Percentiles rank a stretch among this genome's conserved stretches.
Conservation (phyloP, 1,140 invertebrate species). For the Whitmania pigra region DNA sequence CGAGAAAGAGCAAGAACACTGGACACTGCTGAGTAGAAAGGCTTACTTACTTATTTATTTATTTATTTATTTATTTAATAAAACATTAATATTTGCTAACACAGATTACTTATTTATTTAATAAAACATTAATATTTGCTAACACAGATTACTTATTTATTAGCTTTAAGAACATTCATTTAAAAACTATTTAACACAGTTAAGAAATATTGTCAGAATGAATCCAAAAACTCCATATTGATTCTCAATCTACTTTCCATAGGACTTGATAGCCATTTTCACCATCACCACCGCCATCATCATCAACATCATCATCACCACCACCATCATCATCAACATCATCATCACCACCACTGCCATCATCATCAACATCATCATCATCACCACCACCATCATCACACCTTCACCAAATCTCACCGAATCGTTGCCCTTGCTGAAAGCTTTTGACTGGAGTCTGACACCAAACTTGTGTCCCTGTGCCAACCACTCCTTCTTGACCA, state of each 20-base stretch:
- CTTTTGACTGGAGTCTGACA: constrained; percentile 54
- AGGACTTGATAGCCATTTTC: no score
- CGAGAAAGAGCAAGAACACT: constrained; percentile 75
- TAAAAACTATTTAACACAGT: no score
- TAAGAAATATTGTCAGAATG: no score
- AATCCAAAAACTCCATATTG: no score
- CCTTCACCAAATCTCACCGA: no score
- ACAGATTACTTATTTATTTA: background rate
- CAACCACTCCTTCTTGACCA: constrained; percentile 88
- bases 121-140: background rate
- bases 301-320: no score
- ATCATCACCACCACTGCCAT: no score
- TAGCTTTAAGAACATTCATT: background rate
- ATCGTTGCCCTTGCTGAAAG: constrained; percentile 46
- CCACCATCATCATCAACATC: no score
- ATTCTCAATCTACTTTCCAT: no score
- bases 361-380: no score
- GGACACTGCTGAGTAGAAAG: constrained; percentile 52
- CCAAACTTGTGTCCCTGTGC: constrained; percentile 76
- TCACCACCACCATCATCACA: no score
- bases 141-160: background rate
- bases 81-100: background rate
- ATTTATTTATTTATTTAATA: background rate
- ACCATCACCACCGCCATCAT: no score
- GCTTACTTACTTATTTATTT: background rate